Percentiles rank a stretch among this genome's conserved stretches.
Evolutionary conservation across 2,113 vertebrate genomes (phyloP).

Genomic region (Lophotis ruficrista): DNA sequence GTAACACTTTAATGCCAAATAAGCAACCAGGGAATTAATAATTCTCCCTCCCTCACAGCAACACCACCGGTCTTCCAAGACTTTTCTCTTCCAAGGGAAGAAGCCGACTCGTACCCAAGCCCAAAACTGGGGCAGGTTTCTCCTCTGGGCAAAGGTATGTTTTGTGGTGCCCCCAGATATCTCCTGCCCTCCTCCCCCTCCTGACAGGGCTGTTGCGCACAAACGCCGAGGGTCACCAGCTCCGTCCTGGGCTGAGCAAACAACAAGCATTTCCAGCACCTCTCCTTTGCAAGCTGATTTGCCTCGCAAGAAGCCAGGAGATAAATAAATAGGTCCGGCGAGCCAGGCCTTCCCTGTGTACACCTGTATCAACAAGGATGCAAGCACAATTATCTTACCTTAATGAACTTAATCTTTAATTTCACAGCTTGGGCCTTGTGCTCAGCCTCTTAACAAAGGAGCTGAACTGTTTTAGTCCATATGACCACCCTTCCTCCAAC

Average conservation of each 20-base stretch:
- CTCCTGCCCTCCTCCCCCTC: slow-evolving; percentile 2
- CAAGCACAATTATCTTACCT: slow-evolving; percentile 79
- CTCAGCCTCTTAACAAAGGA: slow-evolving; percentile 80
- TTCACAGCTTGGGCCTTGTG: slow-evolving; percentile 81
- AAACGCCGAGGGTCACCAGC: not conserved
- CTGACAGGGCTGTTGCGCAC: not conserved
- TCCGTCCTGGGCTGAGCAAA: slow-evolving; percentile 7
- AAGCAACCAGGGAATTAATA: slow-evolving; percentile 38
- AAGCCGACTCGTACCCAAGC: not conserved
- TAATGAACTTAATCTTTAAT: slow-evolving; percentile 87
- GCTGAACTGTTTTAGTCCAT: slow-evolving; percentile 76
- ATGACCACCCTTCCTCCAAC: slow-evolving; percentile 77
- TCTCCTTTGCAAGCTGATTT: not conserved
- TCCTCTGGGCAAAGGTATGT: not conserved
- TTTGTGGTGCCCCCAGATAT: not conserved
- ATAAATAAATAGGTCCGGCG: slow-evolving; percentile 41
- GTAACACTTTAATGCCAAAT: slow-evolving; percentile 25
- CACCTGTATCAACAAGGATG: slow-evolving; percentile 82
- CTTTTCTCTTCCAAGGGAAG: not conserved
- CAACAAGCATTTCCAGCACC: not conserved
- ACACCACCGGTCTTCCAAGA: not conserved
- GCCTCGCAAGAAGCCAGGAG: not conserved
- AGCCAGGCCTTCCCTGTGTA: slow-evolving; percentile 48
- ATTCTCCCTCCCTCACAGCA: not conserved
- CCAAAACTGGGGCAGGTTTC: not conserved